A percentile compares a stretch with the other conserved stretches of the same genome.
These are phyloP conservation scores for Trematocara variabile DNA, from an alignment of 2,113 vertebrate species.

Conservation along the genomic window DNA sequence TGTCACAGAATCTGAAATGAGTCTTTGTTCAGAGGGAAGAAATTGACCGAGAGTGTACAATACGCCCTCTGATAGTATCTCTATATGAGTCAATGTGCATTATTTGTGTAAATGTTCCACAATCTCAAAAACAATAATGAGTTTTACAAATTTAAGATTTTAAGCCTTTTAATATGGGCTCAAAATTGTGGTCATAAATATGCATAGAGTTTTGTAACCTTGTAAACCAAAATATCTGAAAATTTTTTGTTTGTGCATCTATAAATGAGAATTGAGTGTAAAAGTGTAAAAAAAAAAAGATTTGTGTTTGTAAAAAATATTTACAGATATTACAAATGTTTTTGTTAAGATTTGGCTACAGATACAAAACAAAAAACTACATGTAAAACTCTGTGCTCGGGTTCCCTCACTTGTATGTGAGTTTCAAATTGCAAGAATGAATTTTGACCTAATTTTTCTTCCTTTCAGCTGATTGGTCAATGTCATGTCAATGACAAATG, in stretches of 20 bases:
- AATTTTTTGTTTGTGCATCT: rapidly evolving
- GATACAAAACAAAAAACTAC: background rate
- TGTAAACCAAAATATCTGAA: background rate
- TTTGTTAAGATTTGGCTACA: background rate
- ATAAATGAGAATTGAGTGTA: background rate
- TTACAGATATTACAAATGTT: background rate
- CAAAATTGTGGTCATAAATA: background rate
- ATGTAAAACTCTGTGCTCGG: background rate
- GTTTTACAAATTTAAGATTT: background rate
- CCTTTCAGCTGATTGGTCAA: background rate
- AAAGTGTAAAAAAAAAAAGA: background rate
- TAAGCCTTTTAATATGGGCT: background rate
- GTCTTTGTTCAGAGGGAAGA: background rate
- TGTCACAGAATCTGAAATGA: background rate
- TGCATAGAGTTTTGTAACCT: background rate
- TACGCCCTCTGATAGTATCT: background rate
- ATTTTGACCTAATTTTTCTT: background rate
- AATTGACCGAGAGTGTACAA: background rate
- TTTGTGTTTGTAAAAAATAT: background rate
- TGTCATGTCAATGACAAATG: background rate
- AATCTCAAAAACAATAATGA: background rate
- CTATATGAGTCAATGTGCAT: background rate
- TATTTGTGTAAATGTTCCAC: background rate
- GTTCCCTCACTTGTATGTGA: background rate
- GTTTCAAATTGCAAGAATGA: background rate